Evolutionary conservation across 2,888 invertebrate genomes (phyloP), one percentile per base, ranked within the genome.

Genomic region (Lycaena phlaeas): DNA sequence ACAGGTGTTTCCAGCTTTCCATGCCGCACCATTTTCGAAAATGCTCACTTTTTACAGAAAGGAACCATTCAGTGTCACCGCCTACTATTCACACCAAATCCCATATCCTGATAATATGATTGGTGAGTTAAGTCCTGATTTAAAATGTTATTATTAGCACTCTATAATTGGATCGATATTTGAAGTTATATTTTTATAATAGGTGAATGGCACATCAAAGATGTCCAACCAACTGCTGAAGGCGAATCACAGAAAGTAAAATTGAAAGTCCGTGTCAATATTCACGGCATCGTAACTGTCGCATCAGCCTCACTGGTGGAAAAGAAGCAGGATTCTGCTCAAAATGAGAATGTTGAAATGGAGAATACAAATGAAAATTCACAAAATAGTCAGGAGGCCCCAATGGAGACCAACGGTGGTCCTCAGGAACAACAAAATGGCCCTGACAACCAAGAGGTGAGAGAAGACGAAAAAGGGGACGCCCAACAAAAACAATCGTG

Each of bases 221-320:
- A 95, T 61, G 89, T 98, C 3, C 91, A 92, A 55, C 94, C 98
- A 3, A 93, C 91, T 17, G 75, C 92, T 0, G 94, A 94, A 48
- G 97, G 97, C 18, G 96, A 96, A 60, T 90, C 92, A n/a, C 93
- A 95, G 49, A 98, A 97, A 75, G 92, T 98, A 1, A 98, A 98
- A 79, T 92, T 99, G 3, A 98, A 98, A 85, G 95, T 96, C 4
- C 89, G 97, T 55, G 88, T 99, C 40, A 97, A 98, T 84, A 87
- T 94, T 37, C 93, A 99, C 70, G 98, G 99, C 38, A 91, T 98
- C 46, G 91, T 99, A 63, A 89, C 90, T 7, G 90, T 98, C 14
- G 90, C 92, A 7, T 93, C 93, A 40, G 98, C 98, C 3, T 90
- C 93, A 0, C 81, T 96, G 41, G 88, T 92, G 27, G 93, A 94